These are phyloP conservation scores for Ericerus pela DNA, from an alignment of 1,140 invertebrate genomes.

Conservation along the genomic window DNA sequence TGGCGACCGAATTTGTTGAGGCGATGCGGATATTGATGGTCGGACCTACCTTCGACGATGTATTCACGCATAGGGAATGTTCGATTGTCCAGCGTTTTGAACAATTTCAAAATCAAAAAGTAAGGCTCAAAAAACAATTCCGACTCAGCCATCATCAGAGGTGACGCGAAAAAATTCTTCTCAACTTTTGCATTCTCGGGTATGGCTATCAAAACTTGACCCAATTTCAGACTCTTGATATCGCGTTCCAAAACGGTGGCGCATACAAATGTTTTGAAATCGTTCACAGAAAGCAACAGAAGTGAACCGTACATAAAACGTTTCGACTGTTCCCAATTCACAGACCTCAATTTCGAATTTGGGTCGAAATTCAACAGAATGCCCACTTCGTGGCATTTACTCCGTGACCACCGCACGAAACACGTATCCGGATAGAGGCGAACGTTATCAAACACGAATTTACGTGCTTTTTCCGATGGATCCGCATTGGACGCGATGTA, in stretches of 20 bases:
- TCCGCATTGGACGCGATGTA: conserved; percentile 24
- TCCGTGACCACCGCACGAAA: conserved; percentile 3
- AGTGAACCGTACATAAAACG: conserved; percentile 54
- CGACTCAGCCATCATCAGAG: too few relatives aligned
- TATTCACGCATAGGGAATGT: conserved; percentile 46
- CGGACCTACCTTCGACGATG: conserved; percentile 36
- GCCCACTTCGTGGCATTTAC: conserved; percentile 13
- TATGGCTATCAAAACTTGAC: too few relatives aligned
- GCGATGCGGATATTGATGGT: neutral
- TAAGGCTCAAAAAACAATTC: conserved; percentile 53
- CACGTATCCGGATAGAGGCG: conserved; percentile 17
- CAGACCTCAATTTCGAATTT: conserved; percentile 17
- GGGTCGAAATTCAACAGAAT: conserved; percentile 14
- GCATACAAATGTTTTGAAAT: conserved; percentile 49
- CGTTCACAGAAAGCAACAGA: conserved; percentile 49
- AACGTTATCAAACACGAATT: conserved; percentile 15
- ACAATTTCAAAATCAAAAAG: conserved; percentile 40
- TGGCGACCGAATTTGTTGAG: neutral
- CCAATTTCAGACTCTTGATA: conserved; percentile 34
- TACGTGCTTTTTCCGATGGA: neutral
- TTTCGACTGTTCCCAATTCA: conserved; percentile 33
- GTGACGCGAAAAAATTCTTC: too few relatives aligned
- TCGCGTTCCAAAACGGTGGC: conserved; percentile 41
- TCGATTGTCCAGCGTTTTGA: conserved; percentile 36
- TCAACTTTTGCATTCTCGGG: too few relatives aligned